Conservation (phyloP, 2,888 invertebrate species). For the Calameuta filiformis region DNA sequence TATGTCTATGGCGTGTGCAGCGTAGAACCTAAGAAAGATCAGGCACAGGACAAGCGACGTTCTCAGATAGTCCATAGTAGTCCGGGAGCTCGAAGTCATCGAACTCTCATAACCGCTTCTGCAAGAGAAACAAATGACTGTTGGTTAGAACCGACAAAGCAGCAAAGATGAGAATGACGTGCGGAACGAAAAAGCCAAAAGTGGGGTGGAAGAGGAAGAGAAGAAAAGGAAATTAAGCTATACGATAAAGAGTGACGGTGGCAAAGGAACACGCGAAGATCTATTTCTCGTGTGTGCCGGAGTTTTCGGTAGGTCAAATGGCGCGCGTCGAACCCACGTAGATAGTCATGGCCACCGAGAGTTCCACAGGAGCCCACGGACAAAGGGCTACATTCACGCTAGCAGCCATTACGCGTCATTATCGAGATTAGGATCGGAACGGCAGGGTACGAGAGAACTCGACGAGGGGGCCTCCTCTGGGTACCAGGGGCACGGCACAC, state of each 20-base stretch:
- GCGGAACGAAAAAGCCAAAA: neutral
- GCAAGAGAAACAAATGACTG: slow-evolving; percentile 28
- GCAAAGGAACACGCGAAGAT: neutral
- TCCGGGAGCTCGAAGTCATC: slow-evolving; percentile 59
- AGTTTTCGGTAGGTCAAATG: slow-evolving; percentile 55
- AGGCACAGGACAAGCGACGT: slow-evolving; percentile 57
- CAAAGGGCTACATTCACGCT: slow-evolving; percentile 65
- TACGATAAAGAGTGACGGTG: neutral
- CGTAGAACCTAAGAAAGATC: slow-evolving; percentile 49
- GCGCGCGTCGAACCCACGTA: slow-evolving; percentile 35
- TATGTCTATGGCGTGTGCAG: slow-evolving; percentile 61
- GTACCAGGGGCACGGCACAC: slow-evolving; percentile 18
- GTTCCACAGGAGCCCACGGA: slow-evolving; percentile 37
- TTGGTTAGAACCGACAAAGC: neutral
- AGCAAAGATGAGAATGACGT: neutral
- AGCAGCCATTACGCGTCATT: slow-evolving; percentile 66
- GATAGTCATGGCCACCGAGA: slow-evolving; percentile 8
- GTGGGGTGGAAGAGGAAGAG: neutral
- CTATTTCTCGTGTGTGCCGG: slow-evolving; percentile 9
- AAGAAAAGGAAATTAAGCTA: neutral
- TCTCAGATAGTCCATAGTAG: slow-evolving; percentile 58
- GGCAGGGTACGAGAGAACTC: slow-evolving; percentile 38
- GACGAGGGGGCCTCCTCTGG: slow-evolving; percentile 28
- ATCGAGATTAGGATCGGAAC: slow-evolving; percentile 65
- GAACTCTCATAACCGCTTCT: slow-evolving; percentile 60